A percentile compares a stretch with the other conserved stretches of the same genome.
These are phyloP conservation scores for Heterochromis multidens DNA, from an alignment of 2,113 vertebrate species.

Conservation along the genomic window DNA sequence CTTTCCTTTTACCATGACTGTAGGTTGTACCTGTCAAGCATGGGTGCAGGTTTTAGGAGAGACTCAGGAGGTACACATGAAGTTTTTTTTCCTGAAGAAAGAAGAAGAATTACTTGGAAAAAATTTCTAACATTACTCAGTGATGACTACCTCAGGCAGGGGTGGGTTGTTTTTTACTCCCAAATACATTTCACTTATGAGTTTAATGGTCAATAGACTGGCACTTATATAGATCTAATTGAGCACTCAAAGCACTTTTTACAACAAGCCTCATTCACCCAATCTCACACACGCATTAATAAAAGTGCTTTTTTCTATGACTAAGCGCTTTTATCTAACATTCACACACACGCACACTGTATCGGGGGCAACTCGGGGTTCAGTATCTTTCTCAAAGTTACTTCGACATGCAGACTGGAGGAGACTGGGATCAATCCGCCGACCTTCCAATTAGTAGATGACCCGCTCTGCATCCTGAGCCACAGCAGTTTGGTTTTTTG, in stretches of 20 bases:
- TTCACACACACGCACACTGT: background rate
- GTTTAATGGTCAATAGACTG: background rate
- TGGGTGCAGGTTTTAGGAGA: background rate
- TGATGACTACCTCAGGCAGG: background rate
- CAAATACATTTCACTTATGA: background rate
- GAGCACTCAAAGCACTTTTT: background rate
- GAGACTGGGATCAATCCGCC: background rate
- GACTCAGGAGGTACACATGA: background rate
- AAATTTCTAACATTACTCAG: background rate
- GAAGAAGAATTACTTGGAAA: background rate
- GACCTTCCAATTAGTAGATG: no score
- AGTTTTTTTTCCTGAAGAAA: background rate
- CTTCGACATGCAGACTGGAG: background rate
- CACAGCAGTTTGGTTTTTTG: background rate
- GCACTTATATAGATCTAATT: background rate
- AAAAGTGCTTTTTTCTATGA: background rate
- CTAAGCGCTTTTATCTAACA: background rate
- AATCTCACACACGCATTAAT: no score
- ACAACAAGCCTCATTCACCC: background rate
- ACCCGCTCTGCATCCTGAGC: background rate
- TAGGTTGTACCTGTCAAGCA: background rate
- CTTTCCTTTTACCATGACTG: background rate
- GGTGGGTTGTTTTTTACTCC: background rate
- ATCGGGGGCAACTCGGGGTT: background rate
- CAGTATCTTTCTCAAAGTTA: accelerated